Percentiles rank a stretch among this genome's conserved stretches.
phyloP scores from a whole-genome alignment of 1,140 invertebrate species.

The Drosophila nigrodunni region DNA sequence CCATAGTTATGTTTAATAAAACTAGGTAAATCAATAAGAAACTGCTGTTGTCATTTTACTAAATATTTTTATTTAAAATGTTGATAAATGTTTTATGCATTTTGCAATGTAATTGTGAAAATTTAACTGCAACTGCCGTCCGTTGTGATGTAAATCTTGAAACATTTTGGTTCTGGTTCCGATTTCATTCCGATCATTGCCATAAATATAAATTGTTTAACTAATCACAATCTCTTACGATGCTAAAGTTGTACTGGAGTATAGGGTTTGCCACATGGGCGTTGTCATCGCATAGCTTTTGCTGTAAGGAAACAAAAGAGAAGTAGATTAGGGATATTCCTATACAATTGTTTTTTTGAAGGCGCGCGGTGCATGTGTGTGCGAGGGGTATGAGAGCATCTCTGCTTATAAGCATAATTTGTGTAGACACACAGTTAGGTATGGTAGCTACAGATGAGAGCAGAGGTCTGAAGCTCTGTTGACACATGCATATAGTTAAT shows the following conservation, averaged over 20 bases:
- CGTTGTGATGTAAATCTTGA: constrained; percentile 10
- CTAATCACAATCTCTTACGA: constrained; percentile 85
- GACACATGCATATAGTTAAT: too few relatives aligned
- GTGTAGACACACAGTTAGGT: too few relatives aligned
- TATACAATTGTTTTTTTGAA: too few relatives aligned
- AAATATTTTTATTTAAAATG: constrained; percentile 81
- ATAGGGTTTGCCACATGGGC: constrained; percentile 79
- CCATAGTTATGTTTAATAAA: constrained; percentile 14
- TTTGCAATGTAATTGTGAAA: constrained; percentile 44
- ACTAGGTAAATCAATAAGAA: constrained; percentile 2
- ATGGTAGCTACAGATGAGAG: too few relatives aligned
- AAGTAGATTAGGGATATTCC: not conserved
- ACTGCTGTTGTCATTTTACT: constrained; percentile 55
- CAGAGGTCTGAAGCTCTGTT: too few relatives aligned
- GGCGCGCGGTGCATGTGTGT: too few relatives aligned
- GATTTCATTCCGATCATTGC: constrained; percentile 58
- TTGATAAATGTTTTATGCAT: constrained; percentile 67
- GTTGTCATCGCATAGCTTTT: constrained; percentile 83
- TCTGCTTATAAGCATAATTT: too few relatives aligned
- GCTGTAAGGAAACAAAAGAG: constrained; percentile 43
- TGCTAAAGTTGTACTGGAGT: constrained; percentile 85
- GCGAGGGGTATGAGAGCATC: too few relatives aligned
- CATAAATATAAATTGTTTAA: constrained; percentile 74
- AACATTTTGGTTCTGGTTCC: constrained; percentile 38
- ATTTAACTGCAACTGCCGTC: constrained; percentile 33